Evolutionary conservation across 1,140 invertebrate genomes (phyloP), one percentile per base, ranked within the genome.

Genomic region (Ostrea denselamellosa): DNA sequence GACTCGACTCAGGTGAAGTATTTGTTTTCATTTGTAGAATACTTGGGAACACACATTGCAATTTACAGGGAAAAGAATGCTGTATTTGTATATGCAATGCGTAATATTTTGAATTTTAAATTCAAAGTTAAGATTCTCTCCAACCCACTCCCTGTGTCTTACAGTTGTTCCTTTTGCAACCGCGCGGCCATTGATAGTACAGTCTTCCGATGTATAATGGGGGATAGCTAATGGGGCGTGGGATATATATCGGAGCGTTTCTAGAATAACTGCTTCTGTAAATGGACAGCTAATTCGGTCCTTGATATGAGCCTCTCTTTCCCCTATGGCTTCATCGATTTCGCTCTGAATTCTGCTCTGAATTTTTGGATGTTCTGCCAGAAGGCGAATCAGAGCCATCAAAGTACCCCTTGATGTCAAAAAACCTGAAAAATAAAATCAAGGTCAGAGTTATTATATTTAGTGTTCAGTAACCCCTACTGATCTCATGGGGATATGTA

Each of bases 321-420:
- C 65, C 0, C 89, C 90, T 14, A 91, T 54, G 25, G 87, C 83
- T 12, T 25, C 28, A 62, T 91, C 90, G 12, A 92, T 84, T 83
- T 92, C 91, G 17, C 77, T 52, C 52, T 90, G 90, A 8, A 92
- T 54, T n/a, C 44, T 62, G n/a, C 58, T 84, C 17, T 95, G 94
- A 3, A 94, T 90, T n/a, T 93, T 89, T 8, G 94, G 95, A 96
- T 93, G 85, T 19, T 87, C 56, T 4, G 51, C 28, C 62, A 89
- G 51, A 19, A 85, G 34, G 2, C 65, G 51, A 54, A 87, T 68
- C 22, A 85, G 3, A 3, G 81, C 19, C 44, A 54, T 52, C 14
- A 83, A 28, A 14, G 81, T 83, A 14, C 52, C 52, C 51, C 81
- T 83, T 1, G 81, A n/a, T 52, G 81, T 83, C n/a, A 83, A 22